Evolutionary conservation across 2,888 invertebrate genomes (phyloP).

Genomic region (Allolobophora icterica): DNA sequence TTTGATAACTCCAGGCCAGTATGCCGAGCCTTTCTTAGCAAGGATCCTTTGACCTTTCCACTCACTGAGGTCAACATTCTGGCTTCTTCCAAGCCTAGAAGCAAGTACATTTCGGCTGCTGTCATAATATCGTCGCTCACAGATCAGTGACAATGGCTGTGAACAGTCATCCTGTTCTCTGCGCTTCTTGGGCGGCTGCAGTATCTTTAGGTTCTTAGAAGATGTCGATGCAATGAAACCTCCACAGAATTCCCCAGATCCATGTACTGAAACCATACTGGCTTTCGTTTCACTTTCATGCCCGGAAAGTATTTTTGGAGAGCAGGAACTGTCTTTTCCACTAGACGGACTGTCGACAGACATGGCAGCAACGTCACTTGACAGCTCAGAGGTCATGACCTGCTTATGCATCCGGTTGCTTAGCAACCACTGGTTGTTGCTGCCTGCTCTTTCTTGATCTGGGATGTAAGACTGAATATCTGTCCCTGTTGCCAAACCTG

Average conservation of each 20-base stretch:
- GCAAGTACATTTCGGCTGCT: background rate
- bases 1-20: slow-evolving; percentile 83
- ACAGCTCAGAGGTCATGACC: background rate
- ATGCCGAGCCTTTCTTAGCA: slow-evolving; percentile 83
- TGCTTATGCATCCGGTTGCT: slow-evolving; percentile 6
- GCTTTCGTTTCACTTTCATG: background rate
- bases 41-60: slow-evolving; percentile 92
- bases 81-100: background rate
- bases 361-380: slow-evolving; percentile 15
- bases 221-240: slow-evolving; percentile 12
- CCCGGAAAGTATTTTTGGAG: background rate
- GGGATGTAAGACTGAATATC: background rate
- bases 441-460: slow-evolving; percentile 18
- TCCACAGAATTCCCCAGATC: background rate
- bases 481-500: background rate
- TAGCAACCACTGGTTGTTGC: slow-evolving; percentile 12
- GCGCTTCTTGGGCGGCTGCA: slow-evolving; percentile 22
- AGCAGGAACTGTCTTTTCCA: slow-evolving; percentile 5
- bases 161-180: slow-evolving; percentile 5
- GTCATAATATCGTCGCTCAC: slow-evolving; percentile 14
- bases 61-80: slow-evolving; percentile 80
- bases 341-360: background rate
- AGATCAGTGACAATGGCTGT: slow-evolving; percentile 12
- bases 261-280: background rate
- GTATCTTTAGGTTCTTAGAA: background rate